Evolutionary conservation across 2,113 vertebrate species (phyloP).

Genomic region (Damaliscus lunatus): DNA sequence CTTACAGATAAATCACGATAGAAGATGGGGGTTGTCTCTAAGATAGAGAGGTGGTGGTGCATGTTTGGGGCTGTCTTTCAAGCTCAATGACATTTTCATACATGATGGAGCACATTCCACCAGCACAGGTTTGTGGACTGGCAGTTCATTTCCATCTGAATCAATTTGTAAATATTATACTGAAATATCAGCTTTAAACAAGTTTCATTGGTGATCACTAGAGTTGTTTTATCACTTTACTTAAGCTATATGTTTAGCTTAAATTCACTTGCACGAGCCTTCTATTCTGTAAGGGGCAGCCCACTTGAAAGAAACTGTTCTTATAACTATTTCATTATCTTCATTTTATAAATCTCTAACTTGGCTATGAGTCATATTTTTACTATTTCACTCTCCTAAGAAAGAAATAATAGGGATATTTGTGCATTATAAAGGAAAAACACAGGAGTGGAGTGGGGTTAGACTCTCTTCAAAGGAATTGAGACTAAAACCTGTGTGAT

Average conservation of each 20-base stretch:
- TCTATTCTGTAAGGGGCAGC: not conserved
- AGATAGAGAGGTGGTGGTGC: not conserved
- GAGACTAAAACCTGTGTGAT: slow-evolving; percentile 68
- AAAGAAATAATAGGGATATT: slow-evolving; percentile 49
- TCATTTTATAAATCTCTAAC: slow-evolving; percentile 40
- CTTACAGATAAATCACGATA: not conserved
- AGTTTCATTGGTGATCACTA: not conserved
- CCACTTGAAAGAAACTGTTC: not conserved
- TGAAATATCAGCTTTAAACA: not conserved
- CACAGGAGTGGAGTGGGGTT: not conserved
- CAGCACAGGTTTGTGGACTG: not conserved
- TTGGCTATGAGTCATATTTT: slow-evolving; percentile 4
- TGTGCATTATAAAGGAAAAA: not conserved
- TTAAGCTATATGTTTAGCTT: not conserved
- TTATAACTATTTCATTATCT: slow-evolving; percentile 60
- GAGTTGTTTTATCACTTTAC: not conserved
- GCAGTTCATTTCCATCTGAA: not conserved
- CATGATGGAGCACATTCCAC: not conserved
- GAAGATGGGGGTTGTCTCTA: not conserved
- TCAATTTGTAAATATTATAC: not conserved
- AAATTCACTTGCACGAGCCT: slow-evolving; percentile 22
- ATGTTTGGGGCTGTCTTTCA: not conserved
- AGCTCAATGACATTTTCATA: not conserved
- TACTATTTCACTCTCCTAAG: not conserved
- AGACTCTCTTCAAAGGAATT: slow-evolving; percentile 54